These are phyloP conservation scores for Melospiza melodia DNA, from an alignment of 2,113 vertebrate genomes.

Conservation along the genomic window DNA sequence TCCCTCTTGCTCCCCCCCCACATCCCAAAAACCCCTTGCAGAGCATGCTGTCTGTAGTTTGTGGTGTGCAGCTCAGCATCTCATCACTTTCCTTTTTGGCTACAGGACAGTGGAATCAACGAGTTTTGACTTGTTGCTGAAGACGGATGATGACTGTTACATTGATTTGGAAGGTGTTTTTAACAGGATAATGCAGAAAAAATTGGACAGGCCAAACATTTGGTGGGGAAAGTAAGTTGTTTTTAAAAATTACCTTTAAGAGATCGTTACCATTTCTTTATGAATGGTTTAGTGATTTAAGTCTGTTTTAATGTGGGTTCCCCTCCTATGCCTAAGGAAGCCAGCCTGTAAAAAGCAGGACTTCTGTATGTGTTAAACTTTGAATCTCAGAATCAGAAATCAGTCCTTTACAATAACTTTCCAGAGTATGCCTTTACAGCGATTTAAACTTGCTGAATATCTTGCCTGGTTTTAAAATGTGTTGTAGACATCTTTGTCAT, in stretches of 20 bases:
- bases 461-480: not conserved
- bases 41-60: not conserved
- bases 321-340: not conserved
- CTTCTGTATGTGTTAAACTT: not conserved
- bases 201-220: slow-evolving; percentile 83
- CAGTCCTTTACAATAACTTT: not conserved
- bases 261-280: not conserved
- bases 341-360: not conserved
- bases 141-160: slow-evolving; percentile 98
- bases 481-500: not conserved
- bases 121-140: slow-evolving; percentile 89
- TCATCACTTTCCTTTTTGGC: not conserved
- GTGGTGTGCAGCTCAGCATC: not conserved
- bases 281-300: not conserved
- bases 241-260: not conserved
- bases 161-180: slow-evolving; percentile 90
- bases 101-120: slow-evolving; percentile 87
- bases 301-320: not conserved
- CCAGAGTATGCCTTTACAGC: not conserved
- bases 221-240: slow-evolving; percentile 98
- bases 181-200: slow-evolving; percentile 84
- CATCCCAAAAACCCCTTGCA: not conserved
- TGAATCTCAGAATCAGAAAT: not conserved
- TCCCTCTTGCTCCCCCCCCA: not conserved
- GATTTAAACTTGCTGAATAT: not conserved